Base-by-base conservation (phyloP, 2,888 invertebrate species). In the Clepsis dumicolana region DNA sequence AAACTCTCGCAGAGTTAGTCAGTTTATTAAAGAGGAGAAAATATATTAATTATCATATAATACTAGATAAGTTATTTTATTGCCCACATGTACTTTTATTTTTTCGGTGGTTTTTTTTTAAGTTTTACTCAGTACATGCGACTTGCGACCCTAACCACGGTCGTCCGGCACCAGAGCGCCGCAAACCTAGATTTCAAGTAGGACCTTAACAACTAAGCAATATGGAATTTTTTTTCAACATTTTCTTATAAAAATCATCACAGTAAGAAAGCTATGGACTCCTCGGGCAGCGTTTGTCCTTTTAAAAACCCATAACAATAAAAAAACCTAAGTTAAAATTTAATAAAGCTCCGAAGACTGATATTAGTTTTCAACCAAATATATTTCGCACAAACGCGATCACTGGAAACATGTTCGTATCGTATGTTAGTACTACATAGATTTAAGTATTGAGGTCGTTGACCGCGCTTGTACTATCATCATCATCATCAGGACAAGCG, bases 221-320 rank as follows among this genome's bases (percentile, higher is more conserved):
- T 77, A 80, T 81, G 81, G 82, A 82, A 80, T 76, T 77, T 77
- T 75, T 77, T 77, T 77, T 72, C 60, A 72, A 59, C 69, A 71
- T 77, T 76, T 78, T 76, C 75, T 75, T 77, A 74, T 79, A 80
- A 78, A 76, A 76, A 78, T 77, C 74, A 81, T 84, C 83, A 84
- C 84, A 84, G 83, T 81, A 80, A 72, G 74, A 79, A 80, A 80
- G 74, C 77, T 80, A 80, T 71, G 69, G 73, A 73, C 65, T 32
- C 56, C 41, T 10, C 14, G 61, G 66, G 41, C 73, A 73, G 65
- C 64, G 71, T 62, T 73, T 74, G 73, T 70, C 72, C 70, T 70
- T 72, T 65, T 35, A 35, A 53, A 24, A 70, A 63, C 59, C 63
- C 67, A 70, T 50, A 71, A 10, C 29, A 38, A 18, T 56, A 68